phyloP scores from a whole-genome alignment of 2,113 vertebrate species.

The Notothenia rossii region DNA sequence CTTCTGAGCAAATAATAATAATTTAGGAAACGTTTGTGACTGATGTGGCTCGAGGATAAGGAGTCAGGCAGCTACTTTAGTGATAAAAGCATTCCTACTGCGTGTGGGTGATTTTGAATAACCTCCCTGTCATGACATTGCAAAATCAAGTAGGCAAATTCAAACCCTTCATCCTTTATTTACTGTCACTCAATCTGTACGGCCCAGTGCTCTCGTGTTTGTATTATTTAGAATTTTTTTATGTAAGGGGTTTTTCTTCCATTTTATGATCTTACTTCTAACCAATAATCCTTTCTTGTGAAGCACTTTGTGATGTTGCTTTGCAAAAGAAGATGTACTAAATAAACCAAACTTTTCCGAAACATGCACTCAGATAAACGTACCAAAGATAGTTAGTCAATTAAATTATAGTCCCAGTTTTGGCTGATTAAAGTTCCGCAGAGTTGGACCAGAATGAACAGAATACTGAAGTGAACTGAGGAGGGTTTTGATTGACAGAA shows the following conservation, averaged over 20 bases:
- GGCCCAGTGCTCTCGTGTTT: no score
- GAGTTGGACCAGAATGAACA: slow-evolving; percentile 35
- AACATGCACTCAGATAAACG: slow-evolving; percentile 5
- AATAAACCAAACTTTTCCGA: not conserved
- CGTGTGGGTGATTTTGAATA: not conserved
- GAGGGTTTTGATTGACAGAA: slow-evolving; percentile 60
- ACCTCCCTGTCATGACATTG: not conserved
- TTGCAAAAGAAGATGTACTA: no score
- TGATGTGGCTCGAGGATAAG: not conserved
- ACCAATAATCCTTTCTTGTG: no score
- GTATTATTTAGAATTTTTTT: no score
- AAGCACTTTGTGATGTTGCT: no score
- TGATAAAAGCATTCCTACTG: not conserved
- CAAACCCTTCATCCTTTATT: not conserved
- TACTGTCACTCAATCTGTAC: not conserved
- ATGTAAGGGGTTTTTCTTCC: no score
- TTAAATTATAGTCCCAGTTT: slow-evolving; percentile 8
- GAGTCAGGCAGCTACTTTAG: not conserved
- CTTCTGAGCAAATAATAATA: not conserved
- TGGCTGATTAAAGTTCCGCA: slow-evolving; percentile 50
- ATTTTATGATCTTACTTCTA: no score
- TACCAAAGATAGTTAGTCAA: not conserved
- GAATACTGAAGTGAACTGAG: slow-evolving; percentile 15
- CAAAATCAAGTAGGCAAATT: not conserved
- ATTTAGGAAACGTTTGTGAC: not conserved